These are phyloP conservation scores for Dryococelus australis DNA, from an alignment of 2,888 invertebrate genomes.

Conservation along the genomic window DNA sequence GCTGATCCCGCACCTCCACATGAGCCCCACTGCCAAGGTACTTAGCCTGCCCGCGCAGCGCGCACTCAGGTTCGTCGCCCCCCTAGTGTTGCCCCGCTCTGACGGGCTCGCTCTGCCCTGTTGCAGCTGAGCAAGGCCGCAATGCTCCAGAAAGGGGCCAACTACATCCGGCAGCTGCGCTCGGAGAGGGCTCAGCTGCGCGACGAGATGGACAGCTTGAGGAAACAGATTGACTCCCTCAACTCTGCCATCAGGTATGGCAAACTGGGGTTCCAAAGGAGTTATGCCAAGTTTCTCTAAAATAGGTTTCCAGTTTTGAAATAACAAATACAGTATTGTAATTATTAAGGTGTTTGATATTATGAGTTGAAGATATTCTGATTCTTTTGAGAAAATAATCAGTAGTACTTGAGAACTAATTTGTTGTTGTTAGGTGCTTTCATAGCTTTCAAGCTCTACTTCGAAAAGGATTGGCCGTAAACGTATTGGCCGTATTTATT, in stretches of 20 bases:
- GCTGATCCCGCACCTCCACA: slow-evolving; percentile 88
- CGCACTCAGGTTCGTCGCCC: not conserved
- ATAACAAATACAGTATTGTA: too few species aligned
- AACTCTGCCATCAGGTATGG: slow-evolving; percentile 88
- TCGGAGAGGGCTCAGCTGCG: slow-evolving; percentile 84
- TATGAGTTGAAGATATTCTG: too few species aligned
- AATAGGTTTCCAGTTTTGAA: not conserved
- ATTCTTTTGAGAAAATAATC: too few species aligned
- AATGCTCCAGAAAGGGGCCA: slow-evolving; percentile 96
- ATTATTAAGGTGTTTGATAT: too few species aligned
- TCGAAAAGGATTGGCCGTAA: too few species aligned
- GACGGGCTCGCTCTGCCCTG: slow-evolving; percentile 2
- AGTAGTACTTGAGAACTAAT: too few species aligned
- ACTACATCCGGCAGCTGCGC: slow-evolving; percentile 90
- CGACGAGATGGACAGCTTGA: slow-evolving; percentile 87
- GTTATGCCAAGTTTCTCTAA: not conserved
- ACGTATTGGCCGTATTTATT: too few species aligned
- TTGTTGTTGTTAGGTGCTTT: too few species aligned
- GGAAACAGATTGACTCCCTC: slow-evolving; percentile 88
- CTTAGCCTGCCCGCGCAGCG: slow-evolving; percentile 35
- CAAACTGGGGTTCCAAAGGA: not conserved
- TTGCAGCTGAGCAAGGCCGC: slow-evolving; percentile 89
- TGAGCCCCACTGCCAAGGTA: slow-evolving; percentile 89
- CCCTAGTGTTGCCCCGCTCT: not conserved
- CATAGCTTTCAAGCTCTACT: too few species aligned